Conservation (phyloP, 2,113 vertebrate species). For the Gorsachius goisagi region DNA sequence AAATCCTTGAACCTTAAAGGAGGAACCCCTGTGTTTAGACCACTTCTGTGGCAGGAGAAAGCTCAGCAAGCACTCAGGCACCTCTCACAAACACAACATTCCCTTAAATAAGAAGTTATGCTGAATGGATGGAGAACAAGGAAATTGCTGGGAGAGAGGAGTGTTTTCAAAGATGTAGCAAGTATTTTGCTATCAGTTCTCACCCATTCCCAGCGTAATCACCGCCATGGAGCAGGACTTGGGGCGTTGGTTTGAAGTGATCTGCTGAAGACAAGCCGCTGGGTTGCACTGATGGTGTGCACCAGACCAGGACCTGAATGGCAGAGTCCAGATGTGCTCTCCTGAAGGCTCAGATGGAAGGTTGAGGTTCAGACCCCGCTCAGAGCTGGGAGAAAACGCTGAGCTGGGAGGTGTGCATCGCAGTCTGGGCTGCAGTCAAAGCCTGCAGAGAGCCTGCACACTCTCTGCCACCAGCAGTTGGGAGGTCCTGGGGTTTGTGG, state of each 20-base stretch:
- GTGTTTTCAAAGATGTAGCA: not conserved
- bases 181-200: not conserved
- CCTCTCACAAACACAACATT: not conserved
- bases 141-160: not conserved
- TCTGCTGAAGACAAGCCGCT: not conserved
- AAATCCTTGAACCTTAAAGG: not conserved
- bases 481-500: not conserved
- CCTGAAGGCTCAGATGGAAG: not conserved
- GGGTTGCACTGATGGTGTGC: not conserved
- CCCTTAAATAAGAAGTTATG: not conserved
- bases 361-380: not conserved
- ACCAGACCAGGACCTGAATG: not conserved
- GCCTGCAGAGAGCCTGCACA: not conserved
- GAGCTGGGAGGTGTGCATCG: fast-evolving
- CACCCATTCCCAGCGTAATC: not conserved
- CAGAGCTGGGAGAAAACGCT: not conserved
- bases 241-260: not conserved
- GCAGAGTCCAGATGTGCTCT: not conserved
- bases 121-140: not conserved
- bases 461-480: not conserved
- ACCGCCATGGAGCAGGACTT: not conserved
- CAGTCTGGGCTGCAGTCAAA: not conserved
- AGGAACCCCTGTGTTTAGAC: not conserved
- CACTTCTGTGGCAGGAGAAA: not conserved
- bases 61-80: not conserved